phyloP scores from a whole-genome alignment of 1,140 invertebrate species.

The Bombus soroeensis region DNA sequence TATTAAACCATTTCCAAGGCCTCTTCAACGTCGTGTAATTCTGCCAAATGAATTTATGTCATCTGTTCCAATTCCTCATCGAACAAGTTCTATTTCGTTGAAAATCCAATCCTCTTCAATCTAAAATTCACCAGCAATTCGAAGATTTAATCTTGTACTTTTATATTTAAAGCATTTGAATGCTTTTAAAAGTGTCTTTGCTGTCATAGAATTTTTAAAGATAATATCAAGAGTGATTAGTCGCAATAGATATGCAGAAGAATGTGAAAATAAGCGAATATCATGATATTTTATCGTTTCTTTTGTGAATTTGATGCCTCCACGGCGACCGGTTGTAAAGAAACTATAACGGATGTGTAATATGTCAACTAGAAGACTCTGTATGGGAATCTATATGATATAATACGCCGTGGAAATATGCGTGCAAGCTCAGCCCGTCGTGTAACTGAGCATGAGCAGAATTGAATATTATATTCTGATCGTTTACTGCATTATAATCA shows the following conservation, averaged over 20 bases:
- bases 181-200: background rate
- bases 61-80: slow-evolving; percentile 35
- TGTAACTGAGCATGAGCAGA: background rate
- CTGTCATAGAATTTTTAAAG: background rate
- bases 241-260: background rate
- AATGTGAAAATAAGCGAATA: background rate
- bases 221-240: background rate
- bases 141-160: background rate
- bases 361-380: background rate
- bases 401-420: background rate
- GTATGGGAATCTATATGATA: background rate
- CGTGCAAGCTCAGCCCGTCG: background rate
- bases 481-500: background rate
- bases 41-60: slow-evolving; percentile 47
- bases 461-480: background rate
- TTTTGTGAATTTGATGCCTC: background rate
- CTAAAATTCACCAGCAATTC: background rate
- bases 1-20: slow-evolving; percentile 46
- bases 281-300: background rate
- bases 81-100: background rate
- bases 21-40: slow-evolving; percentile 17
- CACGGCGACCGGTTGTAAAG: background rate
- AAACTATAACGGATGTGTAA: slow-evolving; percentile 12
- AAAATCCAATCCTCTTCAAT: too few relatives aligned
- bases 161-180: background rate